A percentile compares a stretch with the other conserved stretches of the same genome.
Evolutionary conservation across 2,888 invertebrate genomes (phyloP).

Genomic region (Caenorhabditis sp.): DNA sequence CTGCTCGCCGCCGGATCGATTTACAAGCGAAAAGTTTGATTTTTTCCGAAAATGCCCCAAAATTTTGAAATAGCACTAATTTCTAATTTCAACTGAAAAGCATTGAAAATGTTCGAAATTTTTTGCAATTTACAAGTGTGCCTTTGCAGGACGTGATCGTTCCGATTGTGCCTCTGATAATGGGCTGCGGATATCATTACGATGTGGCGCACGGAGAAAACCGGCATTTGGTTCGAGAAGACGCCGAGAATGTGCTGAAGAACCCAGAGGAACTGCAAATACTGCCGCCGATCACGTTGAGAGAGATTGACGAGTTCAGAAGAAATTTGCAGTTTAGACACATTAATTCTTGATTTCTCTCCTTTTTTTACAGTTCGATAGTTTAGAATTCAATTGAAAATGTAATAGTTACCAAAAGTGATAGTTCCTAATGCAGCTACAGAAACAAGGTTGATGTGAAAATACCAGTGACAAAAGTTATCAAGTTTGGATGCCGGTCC

Average conservation of each 20-base stretch:
- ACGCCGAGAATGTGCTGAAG: constrained; percentile 51
- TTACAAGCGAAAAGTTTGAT: constrained; percentile 60
- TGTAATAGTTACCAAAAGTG: too few species aligned
- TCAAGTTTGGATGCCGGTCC: too few species aligned
- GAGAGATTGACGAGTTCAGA: constrained; percentile 56
- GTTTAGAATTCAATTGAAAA: too few species aligned
- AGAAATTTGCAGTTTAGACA: constrained; percentile 26
- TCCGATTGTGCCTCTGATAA: constrained; percentile 70
- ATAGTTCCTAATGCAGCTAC: too few species aligned
- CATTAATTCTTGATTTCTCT: too few species aligned
- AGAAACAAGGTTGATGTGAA: too few species aligned
- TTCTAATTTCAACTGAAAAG: too few species aligned
- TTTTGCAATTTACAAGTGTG: background rate
- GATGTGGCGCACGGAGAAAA: constrained; percentile 64
- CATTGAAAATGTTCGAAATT: too few species aligned
- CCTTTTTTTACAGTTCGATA: too few species aligned
- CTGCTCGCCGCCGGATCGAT: constrained; percentile 59
- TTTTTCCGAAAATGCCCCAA: too few species aligned
- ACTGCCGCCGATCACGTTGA: constrained; percentile 58
- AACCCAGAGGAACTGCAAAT: constrained; percentile 10
- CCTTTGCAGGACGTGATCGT: constrained; percentile 66
- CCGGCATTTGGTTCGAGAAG: constrained; percentile 49
- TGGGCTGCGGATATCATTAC: constrained; percentile 69
- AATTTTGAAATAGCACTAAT: background rate
- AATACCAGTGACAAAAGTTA: too few species aligned